These are phyloP conservation scores for Pungitius pungitius DNA, from an alignment of 2,113 vertebrate species.

Conservation along the genomic window DNA sequence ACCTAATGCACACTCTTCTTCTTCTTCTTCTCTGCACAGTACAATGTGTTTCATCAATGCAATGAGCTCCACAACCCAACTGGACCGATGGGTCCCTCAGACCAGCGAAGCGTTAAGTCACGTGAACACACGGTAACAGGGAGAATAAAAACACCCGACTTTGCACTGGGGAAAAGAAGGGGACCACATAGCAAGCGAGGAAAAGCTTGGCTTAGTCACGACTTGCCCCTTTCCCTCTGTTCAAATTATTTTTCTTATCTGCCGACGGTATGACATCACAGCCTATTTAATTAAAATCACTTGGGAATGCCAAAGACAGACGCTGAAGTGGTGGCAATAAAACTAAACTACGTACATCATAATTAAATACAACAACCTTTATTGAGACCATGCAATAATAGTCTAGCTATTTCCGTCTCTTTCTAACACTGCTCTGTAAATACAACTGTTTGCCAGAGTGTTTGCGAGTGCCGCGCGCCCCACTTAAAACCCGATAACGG, in stretches of 20 bases:
- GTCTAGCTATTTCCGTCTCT: constrained; percentile 35
- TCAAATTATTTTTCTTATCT: constrained; percentile 25
- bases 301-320: background rate
- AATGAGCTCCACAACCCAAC: constrained; percentile 37
- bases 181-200: constrained; percentile 57
- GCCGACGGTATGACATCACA: constrained; percentile 22
- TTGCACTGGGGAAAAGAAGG: constrained; percentile 29
- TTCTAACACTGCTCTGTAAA: constrained; percentile 38
- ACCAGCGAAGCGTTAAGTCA: constrained; percentile 17
- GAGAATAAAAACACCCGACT: constrained; percentile 18
- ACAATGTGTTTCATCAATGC: constrained; percentile 33
- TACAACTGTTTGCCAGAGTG: constrained; percentile 32
- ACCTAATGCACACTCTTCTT: constrained; percentile 19
- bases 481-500: constrained; percentile 39
- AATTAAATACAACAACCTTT: constrained; percentile 42
- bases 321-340: constrained; percentile 19
- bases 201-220: constrained; percentile 46
- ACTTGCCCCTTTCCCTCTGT: background rate
- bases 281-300: constrained; percentile 31
- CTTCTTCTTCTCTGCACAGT: background rate
- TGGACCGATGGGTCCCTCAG: background rate
- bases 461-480: constrained; percentile 21
- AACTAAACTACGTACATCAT: constrained; percentile 22
- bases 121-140: constrained; percentile 12
- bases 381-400: constrained; percentile 35